These are phyloP conservation scores for Stichopus horrens DNA, from an alignment of 53 echinoderm and acorn worm genomes.

Conservation along the genomic window DNA sequence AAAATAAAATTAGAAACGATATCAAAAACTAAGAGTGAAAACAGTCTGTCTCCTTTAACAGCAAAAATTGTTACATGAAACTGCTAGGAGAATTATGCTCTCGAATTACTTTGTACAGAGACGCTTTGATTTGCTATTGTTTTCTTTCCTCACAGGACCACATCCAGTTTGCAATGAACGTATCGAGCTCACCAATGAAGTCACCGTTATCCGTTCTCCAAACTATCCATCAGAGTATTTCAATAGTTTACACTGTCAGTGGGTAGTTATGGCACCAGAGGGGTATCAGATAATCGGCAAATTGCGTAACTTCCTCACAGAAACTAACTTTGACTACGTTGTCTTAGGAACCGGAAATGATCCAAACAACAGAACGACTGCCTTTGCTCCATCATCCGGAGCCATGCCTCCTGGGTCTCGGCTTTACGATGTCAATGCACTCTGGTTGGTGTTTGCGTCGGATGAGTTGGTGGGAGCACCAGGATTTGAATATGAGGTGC, in stretches of 20 bases:
- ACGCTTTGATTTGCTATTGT: not conserved
- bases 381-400: not conserved
- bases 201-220: not conserved
- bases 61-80: too few relatives aligned
- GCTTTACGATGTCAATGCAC: not conserved
- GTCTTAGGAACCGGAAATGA: constrained; percentile 4
- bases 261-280: constrained; percentile 5
- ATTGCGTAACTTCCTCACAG: constrained; percentile 3
- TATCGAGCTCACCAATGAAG: not conserved
- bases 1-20: too few relatives aligned
- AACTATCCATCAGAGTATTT: constrained; percentile 25
- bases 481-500: constrained; percentile 20
- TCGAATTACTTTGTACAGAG: too few relatives aligned
- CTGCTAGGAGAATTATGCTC: too few relatives aligned
- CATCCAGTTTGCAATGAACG: constrained; percentile 32
- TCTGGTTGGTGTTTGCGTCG: constrained; percentile 25
- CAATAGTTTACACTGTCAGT: constrained; percentile 7
- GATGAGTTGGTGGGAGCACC: not conserved
- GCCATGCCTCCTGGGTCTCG: not conserved
- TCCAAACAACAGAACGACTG: constrained; percentile 10
- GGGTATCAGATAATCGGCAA: constrained; percentile 26
- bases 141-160: not conserved
- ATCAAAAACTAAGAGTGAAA: too few relatives aligned
- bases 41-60: too few relatives aligned
- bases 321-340: not conserved